Evolutionary conservation across 1,140 invertebrate genomes (phyloP).

Genomic region (Caenorhabditis remanei): DNA sequence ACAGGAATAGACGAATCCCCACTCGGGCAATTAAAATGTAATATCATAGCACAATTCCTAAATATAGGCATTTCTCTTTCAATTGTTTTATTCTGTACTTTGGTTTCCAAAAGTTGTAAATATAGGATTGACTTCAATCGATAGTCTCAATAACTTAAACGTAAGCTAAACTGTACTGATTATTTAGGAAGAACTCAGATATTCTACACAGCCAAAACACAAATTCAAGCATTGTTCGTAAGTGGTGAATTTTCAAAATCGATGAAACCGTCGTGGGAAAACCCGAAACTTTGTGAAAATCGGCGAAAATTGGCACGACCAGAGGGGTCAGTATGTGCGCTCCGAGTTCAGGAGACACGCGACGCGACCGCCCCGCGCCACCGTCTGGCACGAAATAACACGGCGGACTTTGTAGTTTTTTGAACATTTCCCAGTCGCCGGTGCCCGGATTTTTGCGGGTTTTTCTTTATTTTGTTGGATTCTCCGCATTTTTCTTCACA

Average conservation of each 20-base stretch:
- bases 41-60: too few species aligned
- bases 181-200: too few species aligned
- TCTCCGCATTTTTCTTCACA: slow-evolving; percentile 26
- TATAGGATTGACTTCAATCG: too few species aligned
- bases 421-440: neutral
- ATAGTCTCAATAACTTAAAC: too few species aligned
- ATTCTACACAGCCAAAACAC: too few species aligned
- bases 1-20: too few species aligned
- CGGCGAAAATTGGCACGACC: neutral
- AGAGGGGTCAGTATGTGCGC: neutral
- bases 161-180: too few species aligned
- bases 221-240: too few species aligned
- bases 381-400: slow-evolving; percentile 45
- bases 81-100: too few species aligned
- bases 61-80: too few species aligned
- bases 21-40: too few species aligned
- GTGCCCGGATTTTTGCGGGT: neutral
- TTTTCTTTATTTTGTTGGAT: slow-evolving; percentile 31
- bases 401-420: slow-evolving; percentile 46
- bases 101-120: too few species aligned
- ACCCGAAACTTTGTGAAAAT: neutral
- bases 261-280: neutral
- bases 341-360: neutral
- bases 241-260: neutral
- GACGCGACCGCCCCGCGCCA: slow-evolving; percentile 4